Evolutionary conservation across 2,113 vertebrate species (phyloP).

Genomic region (Calyptommatus sinebrachiatus): DNA sequence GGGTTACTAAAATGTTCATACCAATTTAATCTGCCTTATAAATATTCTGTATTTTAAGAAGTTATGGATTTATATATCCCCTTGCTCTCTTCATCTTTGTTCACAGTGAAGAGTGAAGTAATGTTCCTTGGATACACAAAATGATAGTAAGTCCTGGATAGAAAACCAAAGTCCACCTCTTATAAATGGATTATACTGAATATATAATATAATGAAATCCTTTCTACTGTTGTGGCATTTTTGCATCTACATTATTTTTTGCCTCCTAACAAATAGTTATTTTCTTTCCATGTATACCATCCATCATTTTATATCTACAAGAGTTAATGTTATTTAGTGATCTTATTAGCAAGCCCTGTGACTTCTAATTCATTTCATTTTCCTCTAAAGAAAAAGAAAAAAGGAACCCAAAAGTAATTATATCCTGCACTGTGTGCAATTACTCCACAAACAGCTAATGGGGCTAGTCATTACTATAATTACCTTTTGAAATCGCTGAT

Average conservation of each 20-base stretch:
- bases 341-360: neutral
- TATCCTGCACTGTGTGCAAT: neutral
- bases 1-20: too few species aligned
- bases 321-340: neutral
- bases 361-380: neutral
- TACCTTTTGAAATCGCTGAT: constrained; percentile 8
- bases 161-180: too few species aligned
- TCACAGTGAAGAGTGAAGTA: too few species aligned
- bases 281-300: neutral
- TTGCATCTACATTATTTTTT: neutral
- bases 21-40: too few species aligned
- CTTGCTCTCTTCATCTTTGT: too few species aligned
- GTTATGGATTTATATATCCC: too few species aligned
- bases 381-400: neutral
- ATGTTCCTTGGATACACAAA: too few species aligned
- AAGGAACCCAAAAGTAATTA: neutral
- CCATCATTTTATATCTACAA: neutral
- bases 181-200: too few species aligned
- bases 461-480: neutral
- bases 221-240: neutral
- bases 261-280: neutral
- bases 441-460: neutral
- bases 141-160: too few species aligned
- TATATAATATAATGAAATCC: neutral
- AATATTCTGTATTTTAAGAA: too few species aligned